These are phyloP conservation scores for Coptodon rendalli DNA, from an alignment of 2,113 vertebrate genomes.

Conservation along the genomic window DNA sequence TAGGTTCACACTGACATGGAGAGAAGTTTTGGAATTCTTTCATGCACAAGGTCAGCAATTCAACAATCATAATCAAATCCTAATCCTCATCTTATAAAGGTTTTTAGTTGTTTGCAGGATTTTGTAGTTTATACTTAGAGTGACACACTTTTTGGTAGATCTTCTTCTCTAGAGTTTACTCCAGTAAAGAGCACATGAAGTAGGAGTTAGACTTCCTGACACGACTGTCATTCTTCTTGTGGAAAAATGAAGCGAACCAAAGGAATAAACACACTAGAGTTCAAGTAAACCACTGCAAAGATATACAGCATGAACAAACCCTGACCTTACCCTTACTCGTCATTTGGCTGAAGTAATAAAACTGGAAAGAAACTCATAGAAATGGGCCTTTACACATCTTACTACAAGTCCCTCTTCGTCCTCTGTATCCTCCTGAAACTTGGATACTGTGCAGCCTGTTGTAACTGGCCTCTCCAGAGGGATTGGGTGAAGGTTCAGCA, in stretches of 20 bases:
- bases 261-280: background rate
- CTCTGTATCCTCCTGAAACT: background rate
- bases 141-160: background rate
- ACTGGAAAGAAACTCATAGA: background rate
- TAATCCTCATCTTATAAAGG: background rate
- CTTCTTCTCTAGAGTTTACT: background rate
- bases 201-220: background rate
- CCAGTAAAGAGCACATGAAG: background rate
- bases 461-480: background rate
- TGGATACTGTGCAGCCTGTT: background rate
- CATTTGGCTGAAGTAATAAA: background rate
- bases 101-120: background rate
- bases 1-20: background rate
- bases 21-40: background rate
- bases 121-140: background rate
- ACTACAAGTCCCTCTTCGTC: background rate
- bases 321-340: background rate
- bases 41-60: background rate
- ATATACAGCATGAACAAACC: background rate
- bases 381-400: background rate
- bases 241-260: background rate
- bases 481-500: constrained; percentile 21
- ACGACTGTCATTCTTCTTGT: background rate
- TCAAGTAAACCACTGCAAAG: background rate
- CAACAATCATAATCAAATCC: background rate